phyloP scores from a whole-genome alignment of 2,888 invertebrate genomes.

The Limulus polyphemus region DNA sequence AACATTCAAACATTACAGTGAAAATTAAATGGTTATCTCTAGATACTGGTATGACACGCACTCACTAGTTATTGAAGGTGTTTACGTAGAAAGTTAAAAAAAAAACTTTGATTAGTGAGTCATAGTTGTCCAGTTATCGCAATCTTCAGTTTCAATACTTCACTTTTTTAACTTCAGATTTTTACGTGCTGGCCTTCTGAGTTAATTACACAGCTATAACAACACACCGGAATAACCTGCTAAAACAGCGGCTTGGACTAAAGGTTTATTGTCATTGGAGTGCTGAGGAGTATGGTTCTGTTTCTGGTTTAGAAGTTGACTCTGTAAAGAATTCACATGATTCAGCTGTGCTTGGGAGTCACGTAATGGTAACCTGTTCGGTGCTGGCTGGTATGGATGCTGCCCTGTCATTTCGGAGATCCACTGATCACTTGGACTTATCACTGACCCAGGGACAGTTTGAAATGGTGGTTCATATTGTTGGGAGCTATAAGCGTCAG shows the following conservation, averaged over 20 bases:
- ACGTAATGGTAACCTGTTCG: constrained; percentile 10
- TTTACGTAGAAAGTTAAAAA: too few species aligned
- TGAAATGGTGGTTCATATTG: constrained; percentile 47
- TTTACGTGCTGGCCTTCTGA: too few species aligned
- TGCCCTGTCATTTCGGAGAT: constrained; percentile 14
- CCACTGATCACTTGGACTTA: constrained; percentile 9
- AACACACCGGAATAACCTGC: constrained; percentile 36
- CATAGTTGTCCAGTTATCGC: too few species aligned
- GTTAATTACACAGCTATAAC: too few species aligned
- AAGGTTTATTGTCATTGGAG: constrained; percentile 42
- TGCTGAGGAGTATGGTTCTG: constrained; percentile 14
- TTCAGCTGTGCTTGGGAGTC: constrained; percentile 13
- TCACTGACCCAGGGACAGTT: constrained; percentile 53
- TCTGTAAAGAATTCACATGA: background rate
- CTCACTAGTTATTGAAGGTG: too few species aligned
- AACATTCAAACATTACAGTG: too few species aligned
- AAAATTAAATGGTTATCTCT: too few species aligned
- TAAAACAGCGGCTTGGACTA: constrained; percentile 50
- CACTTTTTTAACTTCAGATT: too few species aligned
- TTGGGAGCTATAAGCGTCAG: constrained; percentile 16
- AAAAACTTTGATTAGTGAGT: too few species aligned
- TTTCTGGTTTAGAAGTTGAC: background rate
- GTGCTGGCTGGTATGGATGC: constrained; percentile 15
- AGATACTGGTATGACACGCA: too few species aligned
- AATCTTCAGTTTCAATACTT: too few species aligned